Base-by-base conservation (phyloP, 2,888 invertebrate species). In the Tachina grossa region DNA sequence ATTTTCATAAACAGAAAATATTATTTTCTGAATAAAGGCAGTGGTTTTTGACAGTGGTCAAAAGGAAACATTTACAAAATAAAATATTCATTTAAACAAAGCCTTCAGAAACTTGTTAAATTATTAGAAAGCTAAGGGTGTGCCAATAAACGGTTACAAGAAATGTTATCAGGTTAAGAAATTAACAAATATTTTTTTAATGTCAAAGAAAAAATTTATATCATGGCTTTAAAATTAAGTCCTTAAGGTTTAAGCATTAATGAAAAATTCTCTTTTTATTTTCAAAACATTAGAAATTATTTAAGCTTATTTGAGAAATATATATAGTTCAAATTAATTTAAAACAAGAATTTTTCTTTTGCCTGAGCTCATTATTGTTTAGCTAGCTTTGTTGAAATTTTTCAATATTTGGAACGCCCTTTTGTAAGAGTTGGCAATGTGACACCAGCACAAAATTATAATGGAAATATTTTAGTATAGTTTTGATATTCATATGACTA, bases 21-120 rank as follows among this genome's bases (percentile, higher is more conserved):
- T 45, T 74, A 13, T 22, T 66, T 39, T 59, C 59, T 19, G 16
- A 74, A 51, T 72, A 59, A 47, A 65, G 51, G 49, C 45, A 74
- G 74, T 85, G 81, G 85, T 75, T 85, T 85, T 39, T 57, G 69
- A 74, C 74, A 82, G 81, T 82, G 81, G 77, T 81, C 51, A 75
- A 31, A 31, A 57, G 63, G 51, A 61, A 84, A 74, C 55, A 80
- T 68, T 76, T 72, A 66, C 31, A n/a, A 69, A 69, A 65, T 80
- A 59, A 76, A 65, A 51, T 49, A 45, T 41, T 57, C 22, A 72
- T 43, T 76, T 31, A 66, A 53, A 51, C 19, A 13, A 51, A 76
- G 16, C 65, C 19, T 53, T 71, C 49, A 66, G 49, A 79, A 80
- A 57, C 78, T 74, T 55, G 31, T 13, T 47, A 53, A 51, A 68